phyloP scores from a whole-genome alignment of 30 jellyfish, hydroid and myxozoan genomes.

The Chironex yamaguchii region DNA sequence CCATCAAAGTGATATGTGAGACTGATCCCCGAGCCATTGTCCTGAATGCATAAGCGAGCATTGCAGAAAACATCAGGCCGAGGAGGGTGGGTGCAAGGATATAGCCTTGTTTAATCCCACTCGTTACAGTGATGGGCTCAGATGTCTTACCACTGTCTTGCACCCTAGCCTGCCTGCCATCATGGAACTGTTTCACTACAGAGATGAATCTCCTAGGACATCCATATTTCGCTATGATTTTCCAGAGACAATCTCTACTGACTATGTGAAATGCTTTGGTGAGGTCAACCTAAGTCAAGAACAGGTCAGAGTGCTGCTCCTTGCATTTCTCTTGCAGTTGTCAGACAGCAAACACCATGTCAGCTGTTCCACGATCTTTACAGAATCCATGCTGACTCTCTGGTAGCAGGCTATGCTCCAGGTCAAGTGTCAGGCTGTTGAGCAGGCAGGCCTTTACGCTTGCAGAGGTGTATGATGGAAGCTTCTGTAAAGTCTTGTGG shows the following conservation, averaged over 20 bases:
- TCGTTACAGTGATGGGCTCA: neutral
- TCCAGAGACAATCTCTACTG: neutral
- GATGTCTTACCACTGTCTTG: neutral
- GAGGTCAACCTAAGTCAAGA: neutral
- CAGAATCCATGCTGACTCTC: neutral
- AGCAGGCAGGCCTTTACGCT: neutral
- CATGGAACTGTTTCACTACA: neutral
- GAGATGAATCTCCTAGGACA: neutral
- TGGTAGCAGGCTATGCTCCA: neutral
- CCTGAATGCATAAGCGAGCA: neutral
- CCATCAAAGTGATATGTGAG: neutral
- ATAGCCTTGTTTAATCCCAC: neutral
- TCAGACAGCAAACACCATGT: slow-evolving; percentile 9
- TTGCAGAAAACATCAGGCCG: neutral
- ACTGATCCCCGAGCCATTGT: neutral
- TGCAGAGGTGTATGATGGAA: neutral
- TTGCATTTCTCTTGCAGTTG: neutral
- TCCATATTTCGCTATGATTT: neutral
- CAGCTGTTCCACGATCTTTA: neutral
- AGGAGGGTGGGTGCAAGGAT: neutral
- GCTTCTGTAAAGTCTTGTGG: neutral
- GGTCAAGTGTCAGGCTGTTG: neutral
- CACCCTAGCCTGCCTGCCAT: neutral
- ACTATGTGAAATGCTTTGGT: slow-evolving; percentile 3
- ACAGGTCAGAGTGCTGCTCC: slow-evolving; percentile 2